Evolutionary conservation across 2,113 vertebrate species (phyloP), one percentile per base, ranked within the genome.

Genomic region (Chaetodon trifascialis): DNA sequence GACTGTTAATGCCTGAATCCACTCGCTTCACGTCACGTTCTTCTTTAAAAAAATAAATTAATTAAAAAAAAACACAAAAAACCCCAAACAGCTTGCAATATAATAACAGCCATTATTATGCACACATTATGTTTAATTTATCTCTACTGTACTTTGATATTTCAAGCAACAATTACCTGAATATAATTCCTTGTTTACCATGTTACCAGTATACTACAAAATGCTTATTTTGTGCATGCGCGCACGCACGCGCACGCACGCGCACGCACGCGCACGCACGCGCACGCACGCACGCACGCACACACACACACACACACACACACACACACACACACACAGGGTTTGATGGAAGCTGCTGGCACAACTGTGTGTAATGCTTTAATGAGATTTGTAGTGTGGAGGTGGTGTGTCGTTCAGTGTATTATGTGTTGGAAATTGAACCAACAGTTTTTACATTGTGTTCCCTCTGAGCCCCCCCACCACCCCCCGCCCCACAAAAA

Each of bases 341-440:
- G 6, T 64, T 83, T 68, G 44, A 73, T 15, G 42, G 65, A 36
- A 56, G 67, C 85, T 69, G 71, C 67, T 58, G 81, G 83, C 79
- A 83, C 44, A 59, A 34, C 25, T 21, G 80, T 72, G 23, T 82
- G 83, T 78, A 46, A 76, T 74, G 79, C 85, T 76, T 88, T 85
- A 87, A 91, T 87, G 75, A 69, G 88, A 87, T 91, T 89, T 86
- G 86, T 80, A 56, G 63, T 79, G 78, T 80, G 80, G 91, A 66
- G 82, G 85, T 71, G 76, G 77, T 70, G 69, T 85, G 73, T 80
- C 60, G 36, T 60, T 82, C 63, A 62, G 74, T 72, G 66, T 46
- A 84, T 88, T 86, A 86, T 76, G 70, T 44, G 79, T 17, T 17
- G 36, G 38, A 76, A 73, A 76, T 87, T 73, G 80, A 89, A 68